Base-by-base conservation (phyloP, 2,888 invertebrate genomes). In the Griposia aprilina region DNA sequence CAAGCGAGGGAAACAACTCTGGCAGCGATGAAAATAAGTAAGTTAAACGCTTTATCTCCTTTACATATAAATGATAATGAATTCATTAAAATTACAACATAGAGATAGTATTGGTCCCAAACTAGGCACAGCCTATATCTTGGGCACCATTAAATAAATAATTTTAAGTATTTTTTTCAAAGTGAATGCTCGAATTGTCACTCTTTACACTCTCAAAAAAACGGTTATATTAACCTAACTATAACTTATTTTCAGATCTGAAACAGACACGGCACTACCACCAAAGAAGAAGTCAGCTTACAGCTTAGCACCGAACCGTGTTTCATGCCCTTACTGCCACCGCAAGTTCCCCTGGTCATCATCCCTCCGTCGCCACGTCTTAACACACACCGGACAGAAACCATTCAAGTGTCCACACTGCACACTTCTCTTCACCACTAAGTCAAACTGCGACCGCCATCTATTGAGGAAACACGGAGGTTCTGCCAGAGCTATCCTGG, bases 331-430 rank as follows among this genome's bases (percentile, higher is more conserved):
- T 0, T 99, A 98, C 92, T 99, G 99, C 94, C 98, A 98, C 89
- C 97, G 99, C 62, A 99, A 99, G 93, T 99, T 99, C 94, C 99
- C 99, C 0, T 99, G 99, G 99, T 98, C 99, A 0, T 99, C 99
- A 50, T 99, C 99, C 0, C 97, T 99, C 48, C 98, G 99, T n/a
- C 97, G 99, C 17, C 99, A 99, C 94, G 98, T 99, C 59, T 96
- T 99, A 11, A 99, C 99, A 0, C 99, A 99, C 93, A 99, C 99
- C 0, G 99, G 98, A 3, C 99, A 99, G 93, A 99, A 99, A 92
- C 99, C 99, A 0, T 99, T 98, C 97, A 99, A 99, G 92, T 99
- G 99, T 94, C 98, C 98, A 0, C 98, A 99, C 91, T 99, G 99
- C 93, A 98, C 99, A 0, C 97, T 99, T 15, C 97, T 99, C 1